Conservation (phyloP, 2,888 invertebrate species). For the Acanthacorydalis orientalis region DNA sequence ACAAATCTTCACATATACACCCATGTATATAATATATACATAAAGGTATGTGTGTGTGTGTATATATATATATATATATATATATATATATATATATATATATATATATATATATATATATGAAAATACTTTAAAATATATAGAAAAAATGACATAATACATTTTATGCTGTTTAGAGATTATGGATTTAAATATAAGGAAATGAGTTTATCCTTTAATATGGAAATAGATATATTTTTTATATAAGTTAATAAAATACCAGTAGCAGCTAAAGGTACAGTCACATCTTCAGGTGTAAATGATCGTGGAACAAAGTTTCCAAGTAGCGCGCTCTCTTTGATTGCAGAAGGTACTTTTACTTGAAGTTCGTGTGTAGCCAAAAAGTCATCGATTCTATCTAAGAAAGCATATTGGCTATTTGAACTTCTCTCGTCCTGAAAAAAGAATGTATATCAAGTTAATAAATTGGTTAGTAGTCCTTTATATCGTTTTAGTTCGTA, state of each 20-base stretch:
- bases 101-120: background rate
- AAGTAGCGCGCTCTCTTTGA: constrained; percentile 35
- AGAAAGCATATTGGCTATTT: constrained; percentile 36
- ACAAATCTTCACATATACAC: too few species aligned
- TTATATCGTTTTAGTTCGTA: too few species aligned
- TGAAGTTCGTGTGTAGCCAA: constrained; percentile 58
- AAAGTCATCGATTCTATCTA: constrained; percentile 59
- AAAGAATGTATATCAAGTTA: constrained; percentile 16
- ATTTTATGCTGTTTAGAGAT: too few species aligned
- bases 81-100: too few species aligned
- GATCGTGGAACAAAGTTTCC: constrained; percentile 45
- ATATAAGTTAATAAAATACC: constrained; percentile 12
- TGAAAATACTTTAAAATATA: background rate
- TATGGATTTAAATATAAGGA: too few species aligned
- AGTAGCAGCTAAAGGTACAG: constrained; percentile 49
- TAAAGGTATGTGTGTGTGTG: too few species aligned
- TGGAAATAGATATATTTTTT: background rate
- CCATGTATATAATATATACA: too few species aligned
- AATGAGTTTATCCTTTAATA: too few species aligned
- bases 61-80: too few species aligned
- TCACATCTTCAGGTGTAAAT: constrained; percentile 47
- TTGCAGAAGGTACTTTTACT: constrained; percentile 53
- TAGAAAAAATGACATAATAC: too few species aligned
- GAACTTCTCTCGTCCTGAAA: constrained; percentile 27
- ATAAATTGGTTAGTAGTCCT: too few species aligned